phyloP scores from a whole-genome alignment of 1,140 invertebrate genomes.

The Drosophila malerkotliana region DNA sequence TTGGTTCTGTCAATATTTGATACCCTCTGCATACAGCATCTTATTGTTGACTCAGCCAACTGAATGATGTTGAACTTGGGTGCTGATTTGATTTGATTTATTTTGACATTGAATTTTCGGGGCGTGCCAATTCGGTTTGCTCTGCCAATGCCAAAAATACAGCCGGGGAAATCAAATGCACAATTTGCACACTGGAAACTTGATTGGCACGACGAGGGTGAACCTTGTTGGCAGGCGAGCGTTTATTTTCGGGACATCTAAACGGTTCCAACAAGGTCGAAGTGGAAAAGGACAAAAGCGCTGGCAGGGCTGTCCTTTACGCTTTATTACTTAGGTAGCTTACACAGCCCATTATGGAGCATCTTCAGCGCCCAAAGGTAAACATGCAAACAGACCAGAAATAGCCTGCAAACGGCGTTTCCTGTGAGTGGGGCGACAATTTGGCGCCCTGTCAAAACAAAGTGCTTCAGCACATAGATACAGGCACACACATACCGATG shows the following conservation, averaged over 20 bases:
- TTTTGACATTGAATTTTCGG: conserved; percentile 50
- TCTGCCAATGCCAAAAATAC: conserved; percentile 47
- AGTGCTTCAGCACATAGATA: conserved; percentile 43
- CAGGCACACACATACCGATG: conserved; percentile 8
- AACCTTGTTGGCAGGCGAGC: conserved; percentile 36
- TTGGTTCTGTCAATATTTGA: conserved; percentile 63
- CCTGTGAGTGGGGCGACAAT: conserved; percentile 50
- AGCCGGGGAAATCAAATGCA: conserved; percentile 58
- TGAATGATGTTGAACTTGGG: conserved; percentile 9
- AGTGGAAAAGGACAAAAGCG: conserved; percentile 22
- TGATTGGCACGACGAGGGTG: conserved; percentile 55
- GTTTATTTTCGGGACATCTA: conserved; percentile 36
- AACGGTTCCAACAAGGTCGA: conserved; percentile 21
- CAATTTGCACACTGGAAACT: conserved; percentile 48
- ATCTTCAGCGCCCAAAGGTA: conserved; percentile 26
- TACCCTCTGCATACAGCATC: neutral
- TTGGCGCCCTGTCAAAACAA: conserved; percentile 72
- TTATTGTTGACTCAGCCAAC: conserved; percentile 16
- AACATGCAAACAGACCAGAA: conserved; percentile 60
- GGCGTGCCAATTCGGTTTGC: conserved; percentile 38
- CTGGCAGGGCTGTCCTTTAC: conserved; percentile 16
- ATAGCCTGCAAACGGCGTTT: conserved; percentile 54
- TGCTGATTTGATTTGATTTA: conserved; percentile 54
- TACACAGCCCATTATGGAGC: conserved; percentile 8
- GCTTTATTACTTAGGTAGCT: conserved; percentile 18